These are phyloP conservation scores for Elephantulus edwardii DNA, from an alignment of 2,113 vertebrate genomes.

Conservation along the genomic window DNA sequence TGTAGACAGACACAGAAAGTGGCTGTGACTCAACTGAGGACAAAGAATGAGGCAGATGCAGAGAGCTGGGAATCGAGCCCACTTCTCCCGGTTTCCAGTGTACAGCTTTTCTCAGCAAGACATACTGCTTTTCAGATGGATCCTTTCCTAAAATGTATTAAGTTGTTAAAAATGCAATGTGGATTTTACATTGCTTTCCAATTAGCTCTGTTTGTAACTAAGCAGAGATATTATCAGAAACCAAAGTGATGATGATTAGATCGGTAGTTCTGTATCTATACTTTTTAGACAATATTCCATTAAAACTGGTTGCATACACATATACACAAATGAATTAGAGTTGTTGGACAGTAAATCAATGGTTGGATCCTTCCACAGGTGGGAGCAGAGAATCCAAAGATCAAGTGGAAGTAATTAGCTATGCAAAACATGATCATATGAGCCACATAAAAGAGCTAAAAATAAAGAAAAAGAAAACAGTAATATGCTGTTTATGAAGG, in stretches of 20 bases:
- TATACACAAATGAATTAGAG: neutral
- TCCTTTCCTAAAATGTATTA: slow-evolving; percentile 76
- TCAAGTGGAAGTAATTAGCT: slow-evolving; percentile 10
- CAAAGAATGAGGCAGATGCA: slow-evolving; percentile 78
- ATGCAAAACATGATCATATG: neutral
- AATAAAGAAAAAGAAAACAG: neutral
- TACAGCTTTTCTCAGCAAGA: slow-evolving; percentile 72
- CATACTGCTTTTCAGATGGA: slow-evolving; percentile 72
- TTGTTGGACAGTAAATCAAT: neutral
- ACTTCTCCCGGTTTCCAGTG: slow-evolving; percentile 65
- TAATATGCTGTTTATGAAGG: neutral
- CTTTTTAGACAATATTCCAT: neutral
- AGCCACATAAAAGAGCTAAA: neutral
- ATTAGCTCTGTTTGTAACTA: slow-evolving; percentile 35
- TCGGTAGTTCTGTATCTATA: neutral
- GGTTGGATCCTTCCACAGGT: neutral
- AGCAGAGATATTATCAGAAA: slow-evolving; percentile 23
- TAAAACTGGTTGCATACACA: neutral
- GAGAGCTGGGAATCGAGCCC: slow-evolving; percentile 78
- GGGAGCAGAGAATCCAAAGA: neutral
- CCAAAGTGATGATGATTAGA: slow-evolving; percentile 11
- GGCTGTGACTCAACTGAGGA: slow-evolving; percentile 73
- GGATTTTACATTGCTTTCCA: slow-evolving; percentile 51
- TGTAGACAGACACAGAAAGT: slow-evolving; percentile 61
- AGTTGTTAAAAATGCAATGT: slow-evolving; percentile 75